Evolutionary conservation across 1,140 invertebrate genomes (phyloP).

Genomic region (Acyrthosiphon pisum): DNA sequence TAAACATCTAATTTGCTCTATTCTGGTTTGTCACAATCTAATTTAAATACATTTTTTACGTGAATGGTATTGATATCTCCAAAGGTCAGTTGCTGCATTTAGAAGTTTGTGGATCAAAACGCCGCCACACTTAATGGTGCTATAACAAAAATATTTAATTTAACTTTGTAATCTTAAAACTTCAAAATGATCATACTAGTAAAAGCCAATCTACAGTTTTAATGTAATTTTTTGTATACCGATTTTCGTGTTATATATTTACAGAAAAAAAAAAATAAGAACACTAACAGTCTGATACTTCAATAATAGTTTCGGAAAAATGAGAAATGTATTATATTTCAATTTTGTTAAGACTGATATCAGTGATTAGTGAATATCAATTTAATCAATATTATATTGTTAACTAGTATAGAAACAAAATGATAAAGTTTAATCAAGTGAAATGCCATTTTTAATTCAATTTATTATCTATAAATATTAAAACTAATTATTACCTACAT

Average conservation of each 20-base stretch:
- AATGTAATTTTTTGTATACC: background rate
- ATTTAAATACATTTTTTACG: background rate
- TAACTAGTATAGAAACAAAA: background rate
- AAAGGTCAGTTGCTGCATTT: background rate
- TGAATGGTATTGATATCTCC: background rate
- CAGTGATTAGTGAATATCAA: background rate
- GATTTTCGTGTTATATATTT: background rate
- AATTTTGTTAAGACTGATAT: background rate
- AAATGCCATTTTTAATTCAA: background rate
- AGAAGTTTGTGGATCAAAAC: background rate
- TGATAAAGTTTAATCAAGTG: background rate
- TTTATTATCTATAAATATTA: background rate
- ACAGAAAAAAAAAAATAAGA: background rate
- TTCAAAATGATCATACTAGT: background rate
- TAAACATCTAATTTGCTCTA: background rate
- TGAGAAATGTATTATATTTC: background rate
- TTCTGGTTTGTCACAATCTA: background rate
- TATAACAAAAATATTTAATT: background rate
- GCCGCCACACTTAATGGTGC: fast-evolving
- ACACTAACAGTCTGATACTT: background rate
- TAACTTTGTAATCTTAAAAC: background rate
- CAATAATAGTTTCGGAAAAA: background rate
- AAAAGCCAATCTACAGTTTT: background rate
- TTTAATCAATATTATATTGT: background rate
- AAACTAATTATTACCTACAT: background rate